Base-by-base conservation (phyloP, 2,113 vertebrate species). In the Actinemys pallida region DNA sequence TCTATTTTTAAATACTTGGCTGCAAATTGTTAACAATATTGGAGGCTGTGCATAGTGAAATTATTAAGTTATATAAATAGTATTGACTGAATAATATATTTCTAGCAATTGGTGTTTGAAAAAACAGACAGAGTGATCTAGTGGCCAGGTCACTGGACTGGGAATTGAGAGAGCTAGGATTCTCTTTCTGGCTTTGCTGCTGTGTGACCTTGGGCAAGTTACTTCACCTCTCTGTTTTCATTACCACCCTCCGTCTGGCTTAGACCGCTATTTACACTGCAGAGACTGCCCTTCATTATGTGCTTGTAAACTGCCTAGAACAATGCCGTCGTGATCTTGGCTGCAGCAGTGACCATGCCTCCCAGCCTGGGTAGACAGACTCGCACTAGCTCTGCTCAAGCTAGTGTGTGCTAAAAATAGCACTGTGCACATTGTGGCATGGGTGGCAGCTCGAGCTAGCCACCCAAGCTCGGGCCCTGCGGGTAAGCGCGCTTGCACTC, bases 51-150 rank as follows among this genome's bases (percentile, higher is more conserved):
- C 12, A 17, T 56, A 82, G 50, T 86, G 59, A 93, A 88, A 80
- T 65, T 82, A 11, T 84, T 93, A 91, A 87, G 82, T 86, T 90
- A n/a, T 17, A 80, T 85, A 90, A 93, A 92, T 57, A 90, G 22
- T 19, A 42, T 52, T 85, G 82, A 42, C 1, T 10, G 39, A 90
- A 27, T 59, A 86, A 92, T 22, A 35, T 8, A 54, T 25, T 92
- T 89, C 78, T 86, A 22, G 24, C 6, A 84, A 79, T 35, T 50
- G 85, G 8, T 78, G 52, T 52, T 93, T 91, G 89, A 97, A 87
- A 81, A 42, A 24, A 11, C 69, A 75, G 4, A 45, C 2, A 24
- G 50, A 2, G 8, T 1, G 3, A 42, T 49, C 1, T 1, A n/a
- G 42, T 1, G 1, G 39, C 16, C 5, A 84, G 35, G 27, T 5